A percentile compares a stretch with the other conserved stretches of the same genome.
Evolutionary conservation across 37 sponge, comb jelly and placozoan species (phyloP).

Genomic region (Spongia lamella): DNA sequence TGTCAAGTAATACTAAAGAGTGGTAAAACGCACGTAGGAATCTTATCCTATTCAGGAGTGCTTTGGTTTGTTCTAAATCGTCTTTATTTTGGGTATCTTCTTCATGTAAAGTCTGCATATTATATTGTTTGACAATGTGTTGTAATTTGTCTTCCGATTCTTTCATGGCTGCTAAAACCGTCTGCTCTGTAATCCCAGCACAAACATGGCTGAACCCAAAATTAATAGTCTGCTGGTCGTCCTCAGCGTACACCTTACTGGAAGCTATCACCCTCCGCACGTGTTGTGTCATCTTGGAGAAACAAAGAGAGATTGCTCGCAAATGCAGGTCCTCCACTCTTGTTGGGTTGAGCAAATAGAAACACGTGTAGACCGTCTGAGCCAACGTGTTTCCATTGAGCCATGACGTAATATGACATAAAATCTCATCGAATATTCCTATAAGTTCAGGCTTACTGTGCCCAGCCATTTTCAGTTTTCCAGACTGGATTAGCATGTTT

Average conservation of each 20-base stretch:
- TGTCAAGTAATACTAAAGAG: conserved; percentile 28
- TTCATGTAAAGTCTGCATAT: not conserved
- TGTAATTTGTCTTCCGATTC: conserved; percentile 48
- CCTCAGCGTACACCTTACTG: conserved; percentile 72
- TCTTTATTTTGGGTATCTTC: not conserved
- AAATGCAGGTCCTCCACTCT: conserved; percentile 51
- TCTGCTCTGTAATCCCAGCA: not conserved
- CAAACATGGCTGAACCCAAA: conserved; percentile 31
- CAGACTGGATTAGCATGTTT: conserved; percentile 57
- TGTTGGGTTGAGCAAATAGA: conserved; percentile 67
- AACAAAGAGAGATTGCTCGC: conserved; percentile 35
- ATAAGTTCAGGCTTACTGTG: conserved; percentile 63
- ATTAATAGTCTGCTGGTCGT: conserved; percentile 75
- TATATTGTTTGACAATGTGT: conserved; percentile 13
- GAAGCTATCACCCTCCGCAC: conserved; percentile 51
- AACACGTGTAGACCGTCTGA: conserved; percentile 95
- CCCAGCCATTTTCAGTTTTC: conserved; percentile 51
- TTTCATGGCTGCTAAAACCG: conserved; percentile 44
- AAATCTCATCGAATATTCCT: conserved; percentile 89
- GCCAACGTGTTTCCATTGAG: conserved; percentile 91
- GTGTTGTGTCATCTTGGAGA: conserved; percentile 57
- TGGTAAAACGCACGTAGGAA: conserved; percentile 39
- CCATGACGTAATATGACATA: conserved; percentile 92
- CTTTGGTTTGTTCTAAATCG: conserved; percentile 22
- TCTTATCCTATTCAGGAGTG: conserved; percentile 39